Evolutionary conservation across 2,113 vertebrate genomes (phyloP).

Genomic region (Syrrhaptes paradoxus): DNA sequence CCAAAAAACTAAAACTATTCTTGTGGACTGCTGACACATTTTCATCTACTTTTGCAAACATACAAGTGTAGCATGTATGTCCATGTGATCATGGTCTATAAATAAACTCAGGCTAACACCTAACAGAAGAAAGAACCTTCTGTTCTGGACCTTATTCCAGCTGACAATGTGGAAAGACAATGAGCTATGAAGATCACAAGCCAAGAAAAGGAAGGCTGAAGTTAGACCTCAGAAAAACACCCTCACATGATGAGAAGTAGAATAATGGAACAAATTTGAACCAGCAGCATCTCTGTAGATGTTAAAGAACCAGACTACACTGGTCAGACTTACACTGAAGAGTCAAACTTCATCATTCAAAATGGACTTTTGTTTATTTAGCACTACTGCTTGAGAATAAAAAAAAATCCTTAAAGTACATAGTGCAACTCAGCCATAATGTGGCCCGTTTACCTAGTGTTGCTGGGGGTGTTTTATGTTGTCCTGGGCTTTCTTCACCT

Average conservation of each 20-base stretch:
- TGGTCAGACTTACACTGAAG: neutral
- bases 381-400: neutral
- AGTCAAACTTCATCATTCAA: neutral
- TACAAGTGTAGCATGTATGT: neutral
- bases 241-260: neutral
- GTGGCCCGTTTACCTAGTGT: neutral
- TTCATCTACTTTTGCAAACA: constrained; percentile 16
- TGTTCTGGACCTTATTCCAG: neutral
- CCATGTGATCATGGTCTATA: neutral
- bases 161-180: neutral
- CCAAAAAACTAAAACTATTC: neutral
- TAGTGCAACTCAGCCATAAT: neutral
- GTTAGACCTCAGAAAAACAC: neutral
- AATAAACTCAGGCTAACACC: neutral
- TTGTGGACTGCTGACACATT: neutral
- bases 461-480: neutral
- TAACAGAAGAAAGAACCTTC: neutral
- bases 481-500: neutral
- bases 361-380: neutral
- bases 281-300: neutral
- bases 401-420: neutral
- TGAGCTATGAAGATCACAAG: neutral
- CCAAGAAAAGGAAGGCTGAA: neutral
- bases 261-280: neutral
- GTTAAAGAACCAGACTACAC: neutral